These are phyloP conservation scores for Liasis olivaceus DNA, from an alignment of 2,797 vertebrate genomes.

Conservation along the genomic window DNA sequence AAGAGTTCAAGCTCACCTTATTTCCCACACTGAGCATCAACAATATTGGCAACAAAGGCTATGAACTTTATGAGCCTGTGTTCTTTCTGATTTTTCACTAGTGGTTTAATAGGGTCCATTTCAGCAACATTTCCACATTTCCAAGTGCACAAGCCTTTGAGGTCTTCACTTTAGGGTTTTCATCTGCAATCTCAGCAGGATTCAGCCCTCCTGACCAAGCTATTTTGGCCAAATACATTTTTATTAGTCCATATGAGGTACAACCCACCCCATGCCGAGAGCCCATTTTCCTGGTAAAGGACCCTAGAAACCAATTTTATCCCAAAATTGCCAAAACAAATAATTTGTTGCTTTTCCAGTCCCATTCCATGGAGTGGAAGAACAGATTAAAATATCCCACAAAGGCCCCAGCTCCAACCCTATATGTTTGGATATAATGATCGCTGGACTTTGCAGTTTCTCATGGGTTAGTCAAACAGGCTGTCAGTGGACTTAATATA, in stretches of 20 bases:
- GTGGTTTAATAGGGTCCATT: neutral
- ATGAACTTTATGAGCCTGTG: neutral
- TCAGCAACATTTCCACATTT: neutral
- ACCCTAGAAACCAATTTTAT: neutral
- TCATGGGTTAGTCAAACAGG: neutral
- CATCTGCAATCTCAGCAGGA: neutral
- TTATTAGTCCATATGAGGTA: neutral
- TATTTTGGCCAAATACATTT: neutral
- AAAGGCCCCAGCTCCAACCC: neutral
- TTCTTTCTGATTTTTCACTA: neutral
- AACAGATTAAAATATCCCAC: neutral
- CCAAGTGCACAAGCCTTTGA: neutral
- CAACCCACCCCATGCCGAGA: neutral
- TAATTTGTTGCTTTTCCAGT: neutral
- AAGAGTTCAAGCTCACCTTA: neutral
- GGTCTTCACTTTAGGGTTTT: neutral
- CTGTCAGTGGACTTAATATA: neutral
- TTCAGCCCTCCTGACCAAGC: neutral
- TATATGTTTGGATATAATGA: neutral
- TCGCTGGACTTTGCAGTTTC: neutral
- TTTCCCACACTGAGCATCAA: neutral
- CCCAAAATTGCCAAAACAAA: neutral
- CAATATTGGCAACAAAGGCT: neutral
- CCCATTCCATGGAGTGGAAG: neutral
- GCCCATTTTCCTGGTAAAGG: neutral